These are phyloP conservation scores for Synergus gifuensis DNA, from an alignment of 2,888 invertebrate genomes.

Conservation along the genomic window DNA sequence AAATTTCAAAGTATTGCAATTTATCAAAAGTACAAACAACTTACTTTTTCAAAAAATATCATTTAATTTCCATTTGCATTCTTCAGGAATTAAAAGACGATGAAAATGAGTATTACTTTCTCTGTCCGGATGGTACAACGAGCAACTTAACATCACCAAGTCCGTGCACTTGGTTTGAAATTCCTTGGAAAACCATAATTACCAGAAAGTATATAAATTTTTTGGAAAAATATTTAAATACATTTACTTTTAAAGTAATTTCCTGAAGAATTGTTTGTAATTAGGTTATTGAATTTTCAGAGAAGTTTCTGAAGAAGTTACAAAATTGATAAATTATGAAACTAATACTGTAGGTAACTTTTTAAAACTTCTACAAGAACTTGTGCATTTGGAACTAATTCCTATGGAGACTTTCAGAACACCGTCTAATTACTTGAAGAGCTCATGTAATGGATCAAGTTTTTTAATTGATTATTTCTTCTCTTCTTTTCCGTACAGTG, in stretches of 20 bases:
- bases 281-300: constrained; percentile 65
- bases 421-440: background rate
- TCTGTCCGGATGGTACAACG: constrained; percentile 88
- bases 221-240: constrained; percentile 22
- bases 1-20: background rate
- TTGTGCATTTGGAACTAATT: background rate
- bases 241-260: background rate
- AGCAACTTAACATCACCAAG: constrained; percentile 79
- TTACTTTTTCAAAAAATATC: background rate
- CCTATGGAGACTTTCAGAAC: background rate
- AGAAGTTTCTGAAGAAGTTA: constrained; percentile 78
- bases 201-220: constrained; percentile 80
- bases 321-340: constrained; percentile 78
- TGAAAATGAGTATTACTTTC: constrained; percentile 81
- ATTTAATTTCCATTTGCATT: background rate
- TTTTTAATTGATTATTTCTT: background rate
- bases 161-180: constrained; percentile 88
- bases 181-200: constrained; percentile 88
- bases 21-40: no score
- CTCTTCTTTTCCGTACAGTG: background rate
- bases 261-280: background rate
- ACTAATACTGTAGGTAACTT: constrained; percentile 78
- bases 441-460: background rate
- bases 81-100: constrained; percentile 36
- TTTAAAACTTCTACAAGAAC: constrained; percentile 25